Evolutionary conservation across 2,113 vertebrate genomes (phyloP).

Genomic region (Anthoscopus minutus): DNA sequence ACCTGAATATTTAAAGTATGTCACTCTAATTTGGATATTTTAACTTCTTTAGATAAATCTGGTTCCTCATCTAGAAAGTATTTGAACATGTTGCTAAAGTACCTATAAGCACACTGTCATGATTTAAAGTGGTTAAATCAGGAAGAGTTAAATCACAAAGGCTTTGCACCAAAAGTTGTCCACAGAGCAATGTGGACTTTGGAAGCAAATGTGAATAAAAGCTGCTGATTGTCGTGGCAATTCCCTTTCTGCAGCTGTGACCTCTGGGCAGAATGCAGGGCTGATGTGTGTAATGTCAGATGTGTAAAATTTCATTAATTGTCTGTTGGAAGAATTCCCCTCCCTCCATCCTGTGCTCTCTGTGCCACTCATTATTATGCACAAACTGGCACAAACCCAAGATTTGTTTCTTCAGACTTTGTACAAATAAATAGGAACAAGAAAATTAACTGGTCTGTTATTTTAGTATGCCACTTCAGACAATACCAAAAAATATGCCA

Average conservation of each 20-base stretch:
- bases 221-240: background rate
- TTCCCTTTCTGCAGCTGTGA: background rate
- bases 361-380: background rate
- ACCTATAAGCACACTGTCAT: background rate
- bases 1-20: background rate
- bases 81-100: background rate
- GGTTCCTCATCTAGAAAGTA: background rate
- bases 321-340: background rate
- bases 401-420: background rate
- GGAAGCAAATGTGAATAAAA: background rate
- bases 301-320: background rate
- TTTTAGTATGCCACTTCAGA: background rate
- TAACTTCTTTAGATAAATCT: background rate
- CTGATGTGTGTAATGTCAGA: too few relatives aligned
- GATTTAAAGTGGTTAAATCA: background rate
- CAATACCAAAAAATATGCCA: background rate
- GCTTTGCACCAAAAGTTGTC: background rate
- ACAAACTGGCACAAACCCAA: background rate
- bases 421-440: background rate
- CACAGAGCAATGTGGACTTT: background rate
- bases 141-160: background rate
- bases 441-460: background rate
- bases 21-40: background rate
- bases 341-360: background rate
- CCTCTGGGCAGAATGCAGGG: background rate